Base-by-base conservation (phyloP, 1,140 invertebrate species). In the Heliconius hermathena region DNA sequence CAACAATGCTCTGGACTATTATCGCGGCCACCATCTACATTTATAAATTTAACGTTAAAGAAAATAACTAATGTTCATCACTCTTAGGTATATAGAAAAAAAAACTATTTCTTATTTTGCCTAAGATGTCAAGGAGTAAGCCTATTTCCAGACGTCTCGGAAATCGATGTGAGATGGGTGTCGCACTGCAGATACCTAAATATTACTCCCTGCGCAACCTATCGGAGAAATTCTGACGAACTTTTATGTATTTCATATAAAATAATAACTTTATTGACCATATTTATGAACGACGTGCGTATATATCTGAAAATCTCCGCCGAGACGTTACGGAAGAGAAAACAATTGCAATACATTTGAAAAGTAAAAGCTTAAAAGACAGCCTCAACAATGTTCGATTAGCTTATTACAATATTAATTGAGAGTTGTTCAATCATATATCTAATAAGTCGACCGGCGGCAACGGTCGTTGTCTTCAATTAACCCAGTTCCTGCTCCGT, bases 101-200 rank as follows among this genome's bases (percentile, higher is more conserved):
- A 22, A 20, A 29, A 71, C 22, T 71, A 71, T 71, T 75, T 8
- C 73, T 60, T 74, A 72, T 71, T 71, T 71, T 72, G 41, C 38
- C 49, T 29, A 29, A 54, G 18, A 77, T 66, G 46, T 76, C 46
- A 81, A 84, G 82, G 79, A 81, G 46, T 76, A 52, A 83, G 82
- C 82, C 80, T 83, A 82, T 70, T 86, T 83, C 80, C 74, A 87
- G 79, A 86, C 85, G 83, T 88, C 82, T 87, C 80, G 70, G 85
- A 91, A 93, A 93, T 92, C 91, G 88, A 91, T 92, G 91, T 90
- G 82, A 88, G 84, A 85, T 88, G 82, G n/a, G 81, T 90, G 91
- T 91, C 91, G 91, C 91, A 93, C 85, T 93, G 91, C 91, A 91
- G 91, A 91, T 91, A 86, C 84, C 84, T 89, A 86, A 82, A 84